These are phyloP conservation scores for Pyrgus malvae DNA, from an alignment of 2,888 invertebrate species.

Conservation along the genomic window DNA sequence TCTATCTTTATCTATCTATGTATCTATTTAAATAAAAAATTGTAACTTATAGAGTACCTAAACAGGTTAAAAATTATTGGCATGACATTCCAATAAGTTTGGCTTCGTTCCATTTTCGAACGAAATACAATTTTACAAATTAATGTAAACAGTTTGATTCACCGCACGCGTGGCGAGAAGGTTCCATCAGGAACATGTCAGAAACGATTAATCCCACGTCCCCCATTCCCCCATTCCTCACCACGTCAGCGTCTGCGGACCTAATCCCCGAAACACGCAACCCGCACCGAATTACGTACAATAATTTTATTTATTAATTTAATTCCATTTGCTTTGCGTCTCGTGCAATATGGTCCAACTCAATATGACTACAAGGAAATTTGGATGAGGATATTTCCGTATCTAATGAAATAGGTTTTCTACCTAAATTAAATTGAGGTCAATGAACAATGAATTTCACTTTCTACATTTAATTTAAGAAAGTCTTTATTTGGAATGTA, in stretches of 20 bases:
- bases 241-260: constrained; percentile 43
- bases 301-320: constrained; percentile 53
- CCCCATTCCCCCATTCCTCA: constrained; percentile 37
- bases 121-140: constrained; percentile 29
- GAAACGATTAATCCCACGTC: constrained; percentile 56
- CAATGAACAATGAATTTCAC: no score
- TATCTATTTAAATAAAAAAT: no score
- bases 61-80: no score
- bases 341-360: constrained; percentile 17
- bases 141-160: constrained; percentile 33
- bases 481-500: no score
- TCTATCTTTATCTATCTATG: no score
- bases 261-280: constrained; percentile 66
- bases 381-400: no score
- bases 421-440: no score
- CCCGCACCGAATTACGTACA: constrained; percentile 58
- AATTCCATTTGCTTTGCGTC: constrained; percentile 38
- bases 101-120: neutral
- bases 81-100: no score
- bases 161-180: constrained; percentile 36
- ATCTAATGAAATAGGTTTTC: no score
- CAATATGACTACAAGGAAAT: neutral
- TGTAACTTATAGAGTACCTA: no score
- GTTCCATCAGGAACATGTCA: constrained; percentile 62
- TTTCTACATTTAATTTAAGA: no score